These are phyloP conservation scores for Diorhabda elongata DNA, from an alignment of 1,140 invertebrate species.

Conservation along the genomic window DNA sequence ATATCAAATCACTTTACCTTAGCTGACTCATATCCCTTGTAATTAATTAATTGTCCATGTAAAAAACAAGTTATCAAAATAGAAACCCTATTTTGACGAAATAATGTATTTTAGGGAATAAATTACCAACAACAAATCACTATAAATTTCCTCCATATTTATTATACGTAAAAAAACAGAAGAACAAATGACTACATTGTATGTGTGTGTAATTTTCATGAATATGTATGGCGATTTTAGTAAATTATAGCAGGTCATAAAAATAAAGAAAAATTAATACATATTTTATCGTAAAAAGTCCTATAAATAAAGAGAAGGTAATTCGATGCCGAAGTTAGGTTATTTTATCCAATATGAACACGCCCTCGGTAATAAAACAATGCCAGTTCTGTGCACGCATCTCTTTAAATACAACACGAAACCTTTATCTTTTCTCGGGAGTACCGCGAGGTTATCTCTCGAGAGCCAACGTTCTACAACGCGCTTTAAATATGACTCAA, in stretches of 20 bases:
- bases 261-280: slow-evolving; percentile 14
- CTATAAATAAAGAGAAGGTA: slow-evolving; percentile 6
- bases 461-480: too few species aligned
- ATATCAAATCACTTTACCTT: too few species aligned
- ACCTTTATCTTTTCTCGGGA: neutral
- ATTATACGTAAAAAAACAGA: neutral
- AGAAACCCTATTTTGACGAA: too few species aligned
- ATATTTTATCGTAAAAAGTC: slow-evolving; percentile 10
- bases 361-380: slow-evolving; percentile 17
- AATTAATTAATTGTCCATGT: too few species aligned
- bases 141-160: neutral
- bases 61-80: too few species aligned
- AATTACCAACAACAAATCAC: neutral
- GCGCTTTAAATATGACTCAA: too few species aligned
- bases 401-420: slow-evolving; percentile 11
- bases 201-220: slow-evolving; percentile 1
- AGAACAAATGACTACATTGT: slow-evolving; percentile 2
- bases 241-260: slow-evolving; percentile 10
- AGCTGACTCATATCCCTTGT: too few species aligned
- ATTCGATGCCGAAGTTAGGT: slow-evolving; percentile 7
- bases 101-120: too few species aligned
- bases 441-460: neutral
- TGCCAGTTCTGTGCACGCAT: slow-evolving; percentile 19
- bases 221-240: slow-evolving; percentile 9
- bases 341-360: slow-evolving; percentile 2